phyloP scores from a whole-genome alignment of 2,113 vertebrate species.

The Raja brachyura region DNA sequence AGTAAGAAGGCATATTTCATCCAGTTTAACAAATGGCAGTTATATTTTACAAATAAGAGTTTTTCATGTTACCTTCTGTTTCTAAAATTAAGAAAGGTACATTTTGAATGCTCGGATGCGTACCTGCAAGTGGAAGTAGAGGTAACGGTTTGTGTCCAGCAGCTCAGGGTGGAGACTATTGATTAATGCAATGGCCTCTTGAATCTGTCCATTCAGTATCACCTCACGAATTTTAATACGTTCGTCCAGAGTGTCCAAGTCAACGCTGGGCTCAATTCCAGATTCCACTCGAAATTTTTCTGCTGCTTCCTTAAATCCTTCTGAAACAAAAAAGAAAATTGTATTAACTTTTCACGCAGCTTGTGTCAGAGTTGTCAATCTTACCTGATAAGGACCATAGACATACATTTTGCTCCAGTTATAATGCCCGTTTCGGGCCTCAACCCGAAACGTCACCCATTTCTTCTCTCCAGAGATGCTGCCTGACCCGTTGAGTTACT shows the following conservation, averaged over 20 bases:
- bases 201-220: slow-evolving; percentile 94
- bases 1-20: not conserved
- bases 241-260: slow-evolving; percentile 90
- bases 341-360: not conserved
- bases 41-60: not conserved
- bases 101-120: slow-evolving; percentile 25
- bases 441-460: too few relatives aligned
- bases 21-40: not conserved
- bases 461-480: too few relatives aligned
- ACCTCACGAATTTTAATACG: slow-evolving; percentile 96
- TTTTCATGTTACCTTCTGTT: not conserved
- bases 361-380: too few relatives aligned
- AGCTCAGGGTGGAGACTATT: slow-evolving; percentile 96
- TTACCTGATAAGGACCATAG: not conserved
- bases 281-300: slow-evolving; percentile 98
- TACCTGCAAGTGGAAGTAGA: slow-evolving; percentile 97
- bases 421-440: not conserved
- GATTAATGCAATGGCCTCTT: slow-evolving; percentile 88
- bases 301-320: slow-evolving; percentile 96
- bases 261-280: slow-evolving; percentile 91
- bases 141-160: slow-evolving; percentile 91
- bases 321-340: slow-evolving; percentile 54
- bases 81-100: not conserved
- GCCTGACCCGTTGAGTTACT: too few relatives aligned
- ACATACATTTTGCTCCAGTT: not conserved